Evolutionary conservation across 2,888 invertebrate genomes (phyloP), one percentile per base, ranked within the genome.

Genomic region (Tenthredo mesomela): DNA sequence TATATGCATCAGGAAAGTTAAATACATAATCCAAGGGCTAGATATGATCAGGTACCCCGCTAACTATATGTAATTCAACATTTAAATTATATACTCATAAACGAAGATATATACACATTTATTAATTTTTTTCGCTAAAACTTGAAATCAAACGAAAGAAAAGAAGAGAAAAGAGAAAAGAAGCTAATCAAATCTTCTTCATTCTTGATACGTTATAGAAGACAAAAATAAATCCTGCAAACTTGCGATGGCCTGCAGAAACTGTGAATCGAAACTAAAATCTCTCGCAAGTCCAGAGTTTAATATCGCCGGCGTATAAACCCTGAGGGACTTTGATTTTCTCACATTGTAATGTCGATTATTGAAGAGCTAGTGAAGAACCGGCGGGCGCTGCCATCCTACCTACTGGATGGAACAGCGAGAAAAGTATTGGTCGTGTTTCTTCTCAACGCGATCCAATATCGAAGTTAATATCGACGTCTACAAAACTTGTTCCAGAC

Each of bases 401-500:
- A 33, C 29, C 29, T 18, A 12, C 50, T 2, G n/a, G 29, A 54
- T 37, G 54, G n/a, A n/a, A n/a, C 40, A 40, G 21, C 12, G 40
- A 61, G 61, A 43, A 70, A 50, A 67, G 82, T 82, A 82, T 82
- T 82, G 82, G 82, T 70, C 65, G 67, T 70, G 82, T 82, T 67
- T 82, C 67, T 25, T 47, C 67, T 29, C n/a, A 47, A 82, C 82
- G 67, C 47, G 29, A 67, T 70, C 67, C 82, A 82, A 82, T 82
- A 82, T 82, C 65, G 70, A 47, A 82, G 67, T 82, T 82, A 82
- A 82, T 82, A 82, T 82, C 80, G n/a, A 61, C 80, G 80, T 37
- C 61, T 80, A 37, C 54, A 54, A 43, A 50, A 50, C 77, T 77
- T 50, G 77, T 43, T 50, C 29, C 77, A 54, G 29, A 40, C 10